Base-by-base conservation (phyloP, 2,797 vertebrate species). In the Urophycis tenuis region DNA sequence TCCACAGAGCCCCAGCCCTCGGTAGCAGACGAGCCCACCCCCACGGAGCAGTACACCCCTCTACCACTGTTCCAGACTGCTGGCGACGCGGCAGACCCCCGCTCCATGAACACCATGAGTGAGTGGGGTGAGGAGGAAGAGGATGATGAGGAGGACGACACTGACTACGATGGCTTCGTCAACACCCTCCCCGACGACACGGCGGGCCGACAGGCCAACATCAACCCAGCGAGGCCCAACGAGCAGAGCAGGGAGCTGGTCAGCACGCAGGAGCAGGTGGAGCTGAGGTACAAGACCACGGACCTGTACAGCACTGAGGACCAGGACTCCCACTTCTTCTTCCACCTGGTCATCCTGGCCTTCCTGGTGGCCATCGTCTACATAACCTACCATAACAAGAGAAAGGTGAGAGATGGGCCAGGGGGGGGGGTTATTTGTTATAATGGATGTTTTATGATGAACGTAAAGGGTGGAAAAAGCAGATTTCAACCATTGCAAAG, bases 381-480 rank as follows among this genome's bases (percentile, higher is more conserved):
- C 77, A 94, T 98, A 85, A 95, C 94, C 33, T 99, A 98, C 86
- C 96, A 98, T 93, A 99, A 99, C 90, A 98, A 98, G 92, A 96
- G 96, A 82, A 98, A 96, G 96, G 97, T 99, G 87, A 77, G 95
- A 87, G 15, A 34, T 35, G 70, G 29, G 22, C 22, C 30, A 3
- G 10, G 25, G 19, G n/a, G n/a, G 49, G 64, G 9, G 64, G 9
- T 2, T 22, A 64, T 12, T 15, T 3, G 39, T 3, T 12, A 14
- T 15, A n/a, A n/a, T n/a, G n/a, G n/a, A n/a, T n/a, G n/a, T 3
- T 41, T 41, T 41, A 14, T 41, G 17, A 41, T 41, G 39, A 15
- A 41, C 12, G 39, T 41, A 12, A 17, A 3, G 19, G 19, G 45
- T 15, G 45, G 45, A 39, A 39, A 12, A 41, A 11, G 12, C 39